Conservation (phyloP, 2,888 invertebrate genomes). For the Mactromeris polynyma region DNA sequence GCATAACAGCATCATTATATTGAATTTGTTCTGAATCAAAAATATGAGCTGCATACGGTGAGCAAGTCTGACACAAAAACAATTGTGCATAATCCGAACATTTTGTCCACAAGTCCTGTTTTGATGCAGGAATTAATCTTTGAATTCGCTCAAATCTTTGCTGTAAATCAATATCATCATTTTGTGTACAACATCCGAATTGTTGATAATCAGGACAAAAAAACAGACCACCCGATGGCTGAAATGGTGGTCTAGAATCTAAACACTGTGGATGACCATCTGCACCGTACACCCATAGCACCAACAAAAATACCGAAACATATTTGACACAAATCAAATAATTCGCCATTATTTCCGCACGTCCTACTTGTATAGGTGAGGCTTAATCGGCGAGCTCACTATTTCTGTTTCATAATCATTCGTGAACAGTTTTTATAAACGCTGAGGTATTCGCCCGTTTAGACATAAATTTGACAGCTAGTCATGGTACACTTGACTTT, state of each 20-base stretch:
- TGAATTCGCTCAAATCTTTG: slow-evolving; percentile 66
- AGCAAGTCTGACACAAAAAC: slow-evolving; percentile 84
- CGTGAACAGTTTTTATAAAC: neutral
- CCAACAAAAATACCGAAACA: neutral
- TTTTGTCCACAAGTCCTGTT: slow-evolving; percentile 50
- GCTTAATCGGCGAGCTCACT: neutral
- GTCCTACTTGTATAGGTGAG: neutral
- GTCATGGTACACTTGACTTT: slow-evolving; percentile 18
- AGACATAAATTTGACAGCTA: slow-evolving; percentile 10
- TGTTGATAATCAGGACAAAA: slow-evolving; percentile 82
- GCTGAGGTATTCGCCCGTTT: neutral
- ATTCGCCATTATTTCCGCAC: slow-evolving; percentile 13
- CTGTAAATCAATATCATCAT: slow-evolving; percentile 71
- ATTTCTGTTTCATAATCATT: neutral
- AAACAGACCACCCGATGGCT: slow-evolving; percentile 57
- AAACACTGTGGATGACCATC: slow-evolving; percentile 83
- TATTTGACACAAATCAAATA: neutral
- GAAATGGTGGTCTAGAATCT: slow-evolving; percentile 83
- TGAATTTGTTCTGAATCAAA: slow-evolving; percentile 81
- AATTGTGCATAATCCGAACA: slow-evolving; percentile 77
- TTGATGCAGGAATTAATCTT: slow-evolving; percentile 41
- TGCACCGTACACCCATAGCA: neutral
- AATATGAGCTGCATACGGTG: slow-evolving; percentile 85
- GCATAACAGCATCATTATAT: slow-evolving; percentile 25
- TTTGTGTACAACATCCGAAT: slow-evolving; percentile 83